phyloP scores from a whole-genome alignment of 2,888 invertebrate genomes.

The Thymelicus lineola region DNA sequence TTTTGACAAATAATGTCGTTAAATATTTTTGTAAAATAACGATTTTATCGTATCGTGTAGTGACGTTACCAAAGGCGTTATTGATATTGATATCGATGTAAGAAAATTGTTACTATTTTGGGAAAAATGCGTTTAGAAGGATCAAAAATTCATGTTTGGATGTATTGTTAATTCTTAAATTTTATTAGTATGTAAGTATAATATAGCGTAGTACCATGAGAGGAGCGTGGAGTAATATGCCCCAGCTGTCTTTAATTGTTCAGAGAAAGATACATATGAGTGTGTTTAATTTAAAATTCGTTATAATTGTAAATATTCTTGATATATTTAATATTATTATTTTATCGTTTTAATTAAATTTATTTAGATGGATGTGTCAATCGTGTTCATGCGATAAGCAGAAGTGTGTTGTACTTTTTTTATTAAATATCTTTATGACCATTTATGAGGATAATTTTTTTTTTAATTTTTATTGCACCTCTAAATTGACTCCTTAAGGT shows the following conservation, averaged over 20 bases:
- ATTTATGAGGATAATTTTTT: not conserved
- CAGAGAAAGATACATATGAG: not conserved
- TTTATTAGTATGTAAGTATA: slow-evolving; percentile 10
- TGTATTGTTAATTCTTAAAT: slow-evolving; percentile 24
- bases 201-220: not conserved
- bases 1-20: slow-evolving; percentile 40
- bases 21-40: slow-evolving; percentile 42
- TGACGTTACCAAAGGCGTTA: slow-evolving; percentile 55
- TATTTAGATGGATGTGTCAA: slow-evolving; percentile 36
- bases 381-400: slow-evolving; percentile 13
- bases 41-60: slow-evolving; percentile 40
- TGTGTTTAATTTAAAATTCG: slow-evolving; percentile 14
- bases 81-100: slow-evolving; percentile 29
- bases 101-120: slow-evolving; percentile 34
- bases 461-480: not conserved
- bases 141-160: slow-evolving; percentile 29
- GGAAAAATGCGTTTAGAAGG: slow-evolving; percentile 11
- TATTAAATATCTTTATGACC: slow-evolving; percentile 16
- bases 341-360: slow-evolving; percentile 46
- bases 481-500: no score
- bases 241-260: not conserved
- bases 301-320: slow-evolving; percentile 41
- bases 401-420: slow-evolving; percentile 31
- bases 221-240: no score
- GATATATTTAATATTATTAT: slow-evolving; percentile 42